Conservation (phyloP, 2,888 invertebrate species). For the Cremastinae sp. region DNA sequence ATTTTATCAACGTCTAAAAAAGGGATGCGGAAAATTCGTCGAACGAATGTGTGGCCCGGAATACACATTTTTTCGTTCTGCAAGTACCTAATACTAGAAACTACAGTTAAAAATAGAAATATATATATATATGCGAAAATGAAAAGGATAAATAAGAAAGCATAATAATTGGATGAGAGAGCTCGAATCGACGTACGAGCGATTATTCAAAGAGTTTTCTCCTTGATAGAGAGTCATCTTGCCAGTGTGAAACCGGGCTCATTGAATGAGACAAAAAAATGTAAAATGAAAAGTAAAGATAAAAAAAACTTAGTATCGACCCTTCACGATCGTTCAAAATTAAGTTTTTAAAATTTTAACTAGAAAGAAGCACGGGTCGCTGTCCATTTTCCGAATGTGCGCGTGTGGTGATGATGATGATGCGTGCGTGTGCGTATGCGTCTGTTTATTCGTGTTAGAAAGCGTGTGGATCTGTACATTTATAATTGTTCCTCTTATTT, state of each 20-base stretch:
- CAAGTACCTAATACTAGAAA: slow-evolving; percentile 61
- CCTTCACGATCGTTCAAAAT: slow-evolving; percentile 55
- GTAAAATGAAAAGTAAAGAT: slow-evolving; percentile 8
- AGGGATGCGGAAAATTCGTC: slow-evolving; percentile 54
- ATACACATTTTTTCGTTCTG: slow-evolving; percentile 60
- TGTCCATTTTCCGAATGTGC: slow-evolving; percentile 40
- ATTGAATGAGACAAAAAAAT: slow-evolving; percentile 3
- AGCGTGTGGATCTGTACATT: slow-evolving; percentile 41
- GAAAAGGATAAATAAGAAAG: slow-evolving; percentile 16
- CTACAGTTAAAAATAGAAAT: slow-evolving; percentile 60
- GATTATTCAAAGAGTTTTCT: slow-evolving; percentile 31
- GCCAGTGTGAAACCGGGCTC: slow-evolving; percentile 33
- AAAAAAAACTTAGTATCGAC: slow-evolving; percentile 47
- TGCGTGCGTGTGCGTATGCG: slow-evolving; percentile 31
- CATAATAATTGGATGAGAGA: slow-evolving; percentile 53
- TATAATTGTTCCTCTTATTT: slow-evolving; percentile 52
- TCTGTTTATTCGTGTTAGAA: slow-evolving; percentile 34
- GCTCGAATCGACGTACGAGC: slow-evolving; percentile 33
- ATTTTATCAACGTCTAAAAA: slow-evolving; percentile 29
- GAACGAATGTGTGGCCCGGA: slow-evolving; percentile 49
- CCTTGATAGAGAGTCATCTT: slow-evolving; percentile 20
- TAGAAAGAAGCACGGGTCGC: slow-evolving; percentile 51
- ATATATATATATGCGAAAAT: slow-evolving; percentile 44
- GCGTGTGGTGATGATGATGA: slow-evolving; percentile 36
- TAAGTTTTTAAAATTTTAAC: slow-evolving; percentile 61